Conservation (phyloP, 2,797 vertebrate genomes). For the Eleutherodactylus coqui region DNA sequence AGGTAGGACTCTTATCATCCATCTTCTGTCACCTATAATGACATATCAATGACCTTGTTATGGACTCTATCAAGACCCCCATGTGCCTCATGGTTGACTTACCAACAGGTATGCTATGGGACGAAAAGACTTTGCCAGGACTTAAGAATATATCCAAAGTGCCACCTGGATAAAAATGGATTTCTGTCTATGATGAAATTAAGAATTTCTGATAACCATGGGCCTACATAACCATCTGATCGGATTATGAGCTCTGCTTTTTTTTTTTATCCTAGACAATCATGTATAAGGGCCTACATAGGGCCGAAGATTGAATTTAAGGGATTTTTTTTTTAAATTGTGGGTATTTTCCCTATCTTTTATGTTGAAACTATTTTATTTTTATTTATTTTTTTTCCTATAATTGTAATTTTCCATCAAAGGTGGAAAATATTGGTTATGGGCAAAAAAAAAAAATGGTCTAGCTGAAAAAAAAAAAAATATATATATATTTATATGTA, state of each 20-base stretch:
- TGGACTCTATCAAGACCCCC: constrained; percentile 49
- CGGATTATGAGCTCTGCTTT: constrained; percentile 30
- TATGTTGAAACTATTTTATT: neutral
- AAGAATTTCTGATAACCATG: neutral
- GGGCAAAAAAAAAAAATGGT: neutral
- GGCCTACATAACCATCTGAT: constrained; percentile 22
- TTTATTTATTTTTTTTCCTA: neutral
- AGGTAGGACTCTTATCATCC: constrained; percentile 68
- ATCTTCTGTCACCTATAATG: constrained; percentile 53
- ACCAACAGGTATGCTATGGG: constrained; percentile 10
- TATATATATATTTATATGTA: too few relatives aligned
- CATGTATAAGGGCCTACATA: neutral
- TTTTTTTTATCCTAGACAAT: constrained; percentile 8
- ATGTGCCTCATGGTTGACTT: constrained; percentile 57
- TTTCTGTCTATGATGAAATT: neutral
- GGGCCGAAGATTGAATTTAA: neutral
- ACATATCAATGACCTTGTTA: constrained; percentile 50
- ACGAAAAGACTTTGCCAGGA: constrained; percentile 55
- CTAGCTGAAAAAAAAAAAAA: neutral
- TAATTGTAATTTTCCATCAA: neutral
- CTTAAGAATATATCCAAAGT: neutral
- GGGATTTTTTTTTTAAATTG: neutral
- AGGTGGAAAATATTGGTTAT: neutral
- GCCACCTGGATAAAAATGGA: constrained; percentile 13
- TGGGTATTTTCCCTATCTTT: neutral